phyloP scores from a whole-genome alignment of 2,797 vertebrate species.

The Macrochelys suwanniensis region DNA sequence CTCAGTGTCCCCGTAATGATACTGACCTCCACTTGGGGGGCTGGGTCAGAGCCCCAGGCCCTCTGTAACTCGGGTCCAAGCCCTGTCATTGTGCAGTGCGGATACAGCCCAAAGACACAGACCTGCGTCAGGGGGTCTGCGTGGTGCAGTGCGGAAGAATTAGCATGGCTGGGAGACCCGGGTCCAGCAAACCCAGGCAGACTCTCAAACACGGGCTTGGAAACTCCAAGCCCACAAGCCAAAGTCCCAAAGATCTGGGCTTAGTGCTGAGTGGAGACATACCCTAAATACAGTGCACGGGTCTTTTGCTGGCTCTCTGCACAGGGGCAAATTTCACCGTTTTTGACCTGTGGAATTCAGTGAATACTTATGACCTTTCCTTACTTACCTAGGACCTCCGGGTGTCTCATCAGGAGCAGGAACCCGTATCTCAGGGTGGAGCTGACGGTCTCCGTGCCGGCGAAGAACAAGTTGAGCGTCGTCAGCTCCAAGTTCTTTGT shows the following conservation, averaged over 20 bases:
- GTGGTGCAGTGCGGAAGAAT: no score
- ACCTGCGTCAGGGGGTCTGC: no score
- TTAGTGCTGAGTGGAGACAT: neutral
- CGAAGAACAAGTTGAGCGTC: conserved; percentile 32
- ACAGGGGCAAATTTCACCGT: neutral
- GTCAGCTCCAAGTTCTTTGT: conserved; percentile 40
- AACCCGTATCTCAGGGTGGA: conserved; percentile 46
- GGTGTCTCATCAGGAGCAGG: conserved; percentile 57
- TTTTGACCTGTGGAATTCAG: neutral
- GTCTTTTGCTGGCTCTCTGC: no score
- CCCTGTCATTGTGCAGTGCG: no score
- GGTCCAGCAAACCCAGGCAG: no score
- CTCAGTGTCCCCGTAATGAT: neutral
- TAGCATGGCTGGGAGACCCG: no score
- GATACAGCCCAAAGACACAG: no score
- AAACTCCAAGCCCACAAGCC: no score
- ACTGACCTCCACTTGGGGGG: neutral
- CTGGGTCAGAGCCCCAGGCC: no score
- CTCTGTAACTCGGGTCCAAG: no score
- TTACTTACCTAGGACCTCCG: conserved; percentile 10
- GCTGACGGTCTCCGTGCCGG: conserved; percentile 34
- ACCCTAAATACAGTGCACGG: neutral
- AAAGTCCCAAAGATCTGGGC: no score
- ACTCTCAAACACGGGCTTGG: no score
- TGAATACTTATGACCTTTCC: neutral